Conservation (phyloP, 2,797 vertebrate genomes). For the Paramormyrops hopkinsi region DNA sequence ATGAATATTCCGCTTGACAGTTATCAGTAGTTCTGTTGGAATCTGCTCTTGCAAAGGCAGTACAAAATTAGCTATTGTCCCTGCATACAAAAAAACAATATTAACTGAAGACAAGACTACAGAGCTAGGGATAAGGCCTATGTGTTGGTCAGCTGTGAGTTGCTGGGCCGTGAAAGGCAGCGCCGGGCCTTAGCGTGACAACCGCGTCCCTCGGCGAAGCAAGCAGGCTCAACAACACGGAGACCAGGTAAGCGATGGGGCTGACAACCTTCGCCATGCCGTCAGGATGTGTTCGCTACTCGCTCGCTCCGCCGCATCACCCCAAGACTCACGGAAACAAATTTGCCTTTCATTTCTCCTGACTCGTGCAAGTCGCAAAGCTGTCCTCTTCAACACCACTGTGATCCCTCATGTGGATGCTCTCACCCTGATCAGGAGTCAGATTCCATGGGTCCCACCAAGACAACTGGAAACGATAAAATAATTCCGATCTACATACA, state of each 20-base stretch:
- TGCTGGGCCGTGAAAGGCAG: neutral
- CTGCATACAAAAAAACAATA: neutral
- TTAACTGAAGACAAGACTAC: neutral
- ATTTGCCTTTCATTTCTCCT: conserved; percentile 18
- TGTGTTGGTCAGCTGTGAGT: conserved; percentile 11
- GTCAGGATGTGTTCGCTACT: neutral
- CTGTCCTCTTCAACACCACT: neutral
- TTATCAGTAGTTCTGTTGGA: neutral
- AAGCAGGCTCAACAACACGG: neutral
- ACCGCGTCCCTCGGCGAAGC: neutral
- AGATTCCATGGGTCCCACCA: conserved; percentile 61
- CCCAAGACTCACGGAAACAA: neutral
- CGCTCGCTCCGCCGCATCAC: conserved; percentile 4
- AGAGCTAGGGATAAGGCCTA: neutral
- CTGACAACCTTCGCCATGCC: conserved; percentile 6
- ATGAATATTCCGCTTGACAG: neutral
- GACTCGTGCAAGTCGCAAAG: conserved; percentile 33
- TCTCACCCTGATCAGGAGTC: conserved; percentile 57
- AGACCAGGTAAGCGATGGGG: conserved; percentile 16
- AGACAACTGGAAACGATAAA: conserved; percentile 45
- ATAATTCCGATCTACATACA: conserved; percentile 30
- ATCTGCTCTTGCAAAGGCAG: neutral
- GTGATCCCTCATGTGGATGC: conserved; percentile 2
- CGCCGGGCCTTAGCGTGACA: conserved; percentile 13
- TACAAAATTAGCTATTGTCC: neutral